Conservation (phyloP, 2,113 vertebrate genomes). For the Cyprinus carpio region DNA sequence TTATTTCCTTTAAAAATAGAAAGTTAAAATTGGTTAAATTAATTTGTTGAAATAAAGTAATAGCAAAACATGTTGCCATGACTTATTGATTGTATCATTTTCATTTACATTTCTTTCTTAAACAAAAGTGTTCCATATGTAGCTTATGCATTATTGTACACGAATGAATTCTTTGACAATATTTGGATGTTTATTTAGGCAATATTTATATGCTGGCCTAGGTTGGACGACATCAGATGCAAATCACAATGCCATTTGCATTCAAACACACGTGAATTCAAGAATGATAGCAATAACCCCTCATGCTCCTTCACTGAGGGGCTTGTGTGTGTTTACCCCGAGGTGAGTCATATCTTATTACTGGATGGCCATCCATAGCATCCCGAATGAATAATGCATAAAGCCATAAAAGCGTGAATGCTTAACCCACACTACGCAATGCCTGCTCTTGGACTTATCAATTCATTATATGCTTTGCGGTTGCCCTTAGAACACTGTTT, state of each 20-base stretch:
- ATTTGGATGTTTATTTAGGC: slow-evolving; percentile 14
- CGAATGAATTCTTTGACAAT: neutral
- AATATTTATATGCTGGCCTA: neutral
- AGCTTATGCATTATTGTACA: neutral
- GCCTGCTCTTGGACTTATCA: slow-evolving; percentile 39
- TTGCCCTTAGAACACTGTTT: slow-evolving; percentile 19
- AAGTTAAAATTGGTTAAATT: neutral
- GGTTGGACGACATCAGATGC: slow-evolving; percentile 4
- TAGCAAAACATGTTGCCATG: neutral
- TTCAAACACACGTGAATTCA: neutral
- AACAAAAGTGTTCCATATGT: neutral
- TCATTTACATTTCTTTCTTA: too few species aligned
- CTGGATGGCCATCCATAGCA: slow-evolving; percentile 19
- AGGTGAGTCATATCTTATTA: slow-evolving; percentile 47
- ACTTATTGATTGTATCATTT: neutral
- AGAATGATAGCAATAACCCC: slow-evolving; percentile 23
- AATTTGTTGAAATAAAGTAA: neutral
- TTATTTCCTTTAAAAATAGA: too few species aligned
- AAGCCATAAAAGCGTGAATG: slow-evolving; percentile 41
- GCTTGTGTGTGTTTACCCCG: slow-evolving; percentile 28
- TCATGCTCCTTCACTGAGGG: slow-evolving; percentile 14
- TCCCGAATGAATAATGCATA: slow-evolving; percentile 51
- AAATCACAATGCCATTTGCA: slow-evolving; percentile 7
- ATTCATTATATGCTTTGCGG: slow-evolving; percentile 30
- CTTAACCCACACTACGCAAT: neutral